Conservation (phyloP, 2,797 vertebrate genomes). For the Channallabes apus region DNA sequence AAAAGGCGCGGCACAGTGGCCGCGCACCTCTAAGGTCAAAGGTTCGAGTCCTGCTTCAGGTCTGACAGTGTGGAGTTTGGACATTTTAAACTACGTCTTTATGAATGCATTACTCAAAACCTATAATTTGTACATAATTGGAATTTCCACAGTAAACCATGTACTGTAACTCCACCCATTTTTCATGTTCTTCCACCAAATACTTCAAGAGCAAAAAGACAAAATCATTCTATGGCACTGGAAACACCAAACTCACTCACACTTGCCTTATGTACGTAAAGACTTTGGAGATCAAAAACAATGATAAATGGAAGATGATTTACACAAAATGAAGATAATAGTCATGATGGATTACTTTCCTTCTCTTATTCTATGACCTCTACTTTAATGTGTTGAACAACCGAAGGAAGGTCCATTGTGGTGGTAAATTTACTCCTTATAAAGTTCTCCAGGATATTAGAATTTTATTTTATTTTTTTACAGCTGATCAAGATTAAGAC, state of each 20-base stretch:
- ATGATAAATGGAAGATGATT: conserved; percentile 8
- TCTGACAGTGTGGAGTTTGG: no score
- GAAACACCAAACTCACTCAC: background rate
- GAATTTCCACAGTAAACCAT: background rate
- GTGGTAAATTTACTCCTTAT: background rate
- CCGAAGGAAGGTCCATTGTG: background rate
- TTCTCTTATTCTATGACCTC: background rate
- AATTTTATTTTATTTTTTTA: background rate
- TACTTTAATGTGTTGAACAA: background rate
- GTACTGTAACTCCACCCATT: background rate
- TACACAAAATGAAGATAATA: background rate
- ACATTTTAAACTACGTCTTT: background rate
- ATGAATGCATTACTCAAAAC: background rate
- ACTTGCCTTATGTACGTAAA: background rate
- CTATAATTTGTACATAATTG: background rate
- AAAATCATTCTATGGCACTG: background rate
- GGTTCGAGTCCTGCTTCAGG: no score
- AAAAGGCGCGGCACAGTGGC: no score
- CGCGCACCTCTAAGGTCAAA: no score
- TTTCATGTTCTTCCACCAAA: background rate
- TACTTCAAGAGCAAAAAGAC: background rate
- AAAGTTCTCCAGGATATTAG: background rate
- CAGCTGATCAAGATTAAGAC: background rate
- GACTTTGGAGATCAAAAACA: background rate
- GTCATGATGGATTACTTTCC: conserved; percentile 10